Evolutionary conservation across 2,113 vertebrate species (phyloP).

Genomic region (Gobiocypris rarus): DNA sequence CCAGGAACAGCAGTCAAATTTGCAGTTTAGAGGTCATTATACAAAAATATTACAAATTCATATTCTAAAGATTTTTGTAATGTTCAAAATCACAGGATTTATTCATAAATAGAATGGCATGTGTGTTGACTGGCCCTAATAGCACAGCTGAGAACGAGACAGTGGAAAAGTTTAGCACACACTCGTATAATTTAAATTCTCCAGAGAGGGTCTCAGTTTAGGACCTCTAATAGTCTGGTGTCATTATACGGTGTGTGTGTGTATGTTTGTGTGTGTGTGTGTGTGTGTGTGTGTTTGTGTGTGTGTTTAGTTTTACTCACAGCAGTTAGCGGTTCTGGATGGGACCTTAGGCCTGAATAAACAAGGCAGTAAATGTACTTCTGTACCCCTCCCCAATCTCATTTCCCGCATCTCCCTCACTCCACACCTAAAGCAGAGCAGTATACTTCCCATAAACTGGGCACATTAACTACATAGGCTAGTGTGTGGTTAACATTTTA

Average conservation of each 20-base stretch:
- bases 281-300: background rate
- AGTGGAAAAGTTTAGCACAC: slow-evolving; percentile 45
- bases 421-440: slow-evolving; percentile 7
- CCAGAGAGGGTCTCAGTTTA: slow-evolving; percentile 53
- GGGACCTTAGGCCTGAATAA: slow-evolving; percentile 66
- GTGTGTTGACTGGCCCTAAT: background rate
- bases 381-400: slow-evolving; percentile 71
- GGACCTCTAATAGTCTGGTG: slow-evolving; percentile 39
- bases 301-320: slow-evolving; percentile 58
- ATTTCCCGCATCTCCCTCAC: slow-evolving; percentile 43
- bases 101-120: background rate
- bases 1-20: background rate
- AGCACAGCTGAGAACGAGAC: slow-evolving; percentile 38
- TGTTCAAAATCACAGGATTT: slow-evolving; percentile 6
- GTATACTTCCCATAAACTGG: background rate
- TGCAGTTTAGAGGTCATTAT: background rate
- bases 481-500: background rate
- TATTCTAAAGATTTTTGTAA: background rate
- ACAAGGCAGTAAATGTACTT: slow-evolving; percentile 64
- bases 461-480: background rate
- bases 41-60: background rate
- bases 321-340: slow-evolving; percentile 67
- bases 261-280: too few species aligned
- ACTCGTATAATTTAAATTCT: slow-evolving; percentile 38
- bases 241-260: slow-evolving; percentile 25